These are phyloP conservation scores for Cyclina sinensis DNA, from an alignment of 1,140 invertebrate species.

Conservation along the genomic window DNA sequence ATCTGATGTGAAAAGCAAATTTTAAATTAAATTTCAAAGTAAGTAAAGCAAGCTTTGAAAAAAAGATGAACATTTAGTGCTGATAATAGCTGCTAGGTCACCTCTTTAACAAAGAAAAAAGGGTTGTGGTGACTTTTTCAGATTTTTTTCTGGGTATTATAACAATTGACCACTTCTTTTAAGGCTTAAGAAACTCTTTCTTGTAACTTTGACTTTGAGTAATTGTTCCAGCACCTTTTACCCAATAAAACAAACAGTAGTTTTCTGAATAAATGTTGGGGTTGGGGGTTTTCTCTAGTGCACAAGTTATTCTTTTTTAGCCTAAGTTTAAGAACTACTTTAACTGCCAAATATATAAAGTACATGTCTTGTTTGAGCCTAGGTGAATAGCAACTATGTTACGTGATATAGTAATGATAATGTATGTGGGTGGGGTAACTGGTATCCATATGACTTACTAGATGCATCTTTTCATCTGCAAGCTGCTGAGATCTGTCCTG, in stretches of 20 bases:
- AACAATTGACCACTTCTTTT: no score
- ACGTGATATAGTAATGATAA: conserved; percentile 21
- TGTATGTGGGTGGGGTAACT: conserved; percentile 55
- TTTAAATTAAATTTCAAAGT: not conserved
- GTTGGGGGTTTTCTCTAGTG: no score
- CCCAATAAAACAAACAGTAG: no score
- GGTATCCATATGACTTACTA: conserved; percentile 76
- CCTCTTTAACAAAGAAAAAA: not conserved
- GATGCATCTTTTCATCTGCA: conserved; percentile 77
- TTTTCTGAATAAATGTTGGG: no score
- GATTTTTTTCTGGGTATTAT: no score
- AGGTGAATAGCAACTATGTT: conserved; percentile 44
- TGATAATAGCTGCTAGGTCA: not conserved
- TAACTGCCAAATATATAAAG: not conserved
- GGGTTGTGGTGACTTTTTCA: no score
- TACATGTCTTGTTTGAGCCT: conserved; percentile 25
- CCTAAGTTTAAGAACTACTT: not conserved
- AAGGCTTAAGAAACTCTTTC: no score
- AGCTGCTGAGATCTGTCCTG: conserved; percentile 78
- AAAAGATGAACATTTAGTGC: not conserved
- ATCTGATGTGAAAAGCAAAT: not conserved
- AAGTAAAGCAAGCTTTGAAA: not conserved
- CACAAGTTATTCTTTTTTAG: no score
- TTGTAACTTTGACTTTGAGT: no score
- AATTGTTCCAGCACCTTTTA: no score